These are phyloP conservation scores for Synergus itoensis DNA, from an alignment of 2,888 invertebrate genomes.

Conservation along the genomic window DNA sequence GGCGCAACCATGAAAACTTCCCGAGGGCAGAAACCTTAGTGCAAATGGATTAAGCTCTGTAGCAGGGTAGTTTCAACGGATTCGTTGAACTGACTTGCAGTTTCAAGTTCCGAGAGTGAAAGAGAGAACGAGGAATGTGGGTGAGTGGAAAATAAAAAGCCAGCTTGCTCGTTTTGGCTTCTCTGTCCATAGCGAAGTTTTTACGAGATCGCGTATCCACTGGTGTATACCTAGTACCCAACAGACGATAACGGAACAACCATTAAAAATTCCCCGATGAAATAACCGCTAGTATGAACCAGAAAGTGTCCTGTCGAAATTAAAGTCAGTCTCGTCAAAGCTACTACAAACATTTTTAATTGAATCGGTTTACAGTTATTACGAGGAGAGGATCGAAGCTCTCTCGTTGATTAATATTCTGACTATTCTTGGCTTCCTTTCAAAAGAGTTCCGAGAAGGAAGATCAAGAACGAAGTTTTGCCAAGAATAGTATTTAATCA, in stretches of 20 bases:
- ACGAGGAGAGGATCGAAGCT: background rate
- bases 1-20: conserved; percentile 58
- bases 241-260: background rate
- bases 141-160: conserved; percentile 30
- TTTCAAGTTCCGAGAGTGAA: conserved; percentile 21
- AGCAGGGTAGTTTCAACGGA: conserved; percentile 14
- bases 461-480: background rate
- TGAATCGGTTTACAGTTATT: background rate
- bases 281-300: background rate
- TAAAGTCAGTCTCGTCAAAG: background rate
- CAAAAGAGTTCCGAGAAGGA: background rate
- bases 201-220: conserved; percentile 37
- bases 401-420: background rate
- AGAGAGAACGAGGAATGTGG: conserved; percentile 16
- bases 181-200: conserved; percentile 18
- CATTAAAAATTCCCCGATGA: conserved; percentile 13
- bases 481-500: background rate
- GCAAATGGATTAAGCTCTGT: conserved; percentile 47
- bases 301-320: background rate
- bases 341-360: background rate
- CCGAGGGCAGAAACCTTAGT: conserved; percentile 59
- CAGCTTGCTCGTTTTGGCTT: conserved; percentile 24
- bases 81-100: conserved; percentile 33
- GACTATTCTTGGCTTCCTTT: background rate
- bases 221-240: background rate